Conservation (phyloP, 2,113 vertebrate species). For the Phylloscopus trochilus region DNA sequence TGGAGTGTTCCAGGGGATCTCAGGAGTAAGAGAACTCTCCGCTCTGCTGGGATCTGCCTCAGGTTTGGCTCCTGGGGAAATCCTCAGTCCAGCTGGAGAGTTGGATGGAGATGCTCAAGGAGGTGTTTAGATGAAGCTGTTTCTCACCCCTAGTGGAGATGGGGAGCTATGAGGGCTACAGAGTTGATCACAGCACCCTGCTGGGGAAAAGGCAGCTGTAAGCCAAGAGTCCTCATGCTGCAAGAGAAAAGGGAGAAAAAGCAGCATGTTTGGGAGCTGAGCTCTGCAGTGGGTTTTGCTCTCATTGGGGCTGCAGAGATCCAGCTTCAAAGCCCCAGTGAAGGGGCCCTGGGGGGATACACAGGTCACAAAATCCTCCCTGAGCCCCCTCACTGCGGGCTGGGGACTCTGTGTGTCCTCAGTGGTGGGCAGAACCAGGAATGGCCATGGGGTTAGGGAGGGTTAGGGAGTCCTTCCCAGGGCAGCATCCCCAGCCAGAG, state of each 20-base stretch:
- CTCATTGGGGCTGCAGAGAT: background rate
- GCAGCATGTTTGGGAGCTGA: background rate
- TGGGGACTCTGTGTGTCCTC: background rate
- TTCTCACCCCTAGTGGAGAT: background rate
- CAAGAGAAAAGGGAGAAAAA: background rate
- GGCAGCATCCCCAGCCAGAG: background rate
- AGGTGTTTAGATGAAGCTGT: background rate
- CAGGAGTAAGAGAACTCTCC: background rate
- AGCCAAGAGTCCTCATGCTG: background rate
- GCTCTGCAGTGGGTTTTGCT: background rate
- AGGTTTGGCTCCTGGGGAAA: background rate
- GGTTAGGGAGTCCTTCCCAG: background rate
- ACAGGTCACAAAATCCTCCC: background rate
- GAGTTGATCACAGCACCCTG: background rate
- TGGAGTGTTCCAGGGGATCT: rapidly evolving
- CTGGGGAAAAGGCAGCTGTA: background rate
- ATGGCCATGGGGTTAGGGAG: background rate
- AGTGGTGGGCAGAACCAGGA: background rate
- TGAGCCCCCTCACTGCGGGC: background rate
- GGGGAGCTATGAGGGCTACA: rapidly evolving
- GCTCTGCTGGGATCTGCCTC: background rate
- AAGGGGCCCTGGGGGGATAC: background rate
- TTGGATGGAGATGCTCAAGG: background rate
- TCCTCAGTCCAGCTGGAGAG: background rate
- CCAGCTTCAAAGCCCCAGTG: background rate